phyloP scores from a whole-genome alignment of 2,888 invertebrate genomes.

The Drosophila mulleri region DNA sequence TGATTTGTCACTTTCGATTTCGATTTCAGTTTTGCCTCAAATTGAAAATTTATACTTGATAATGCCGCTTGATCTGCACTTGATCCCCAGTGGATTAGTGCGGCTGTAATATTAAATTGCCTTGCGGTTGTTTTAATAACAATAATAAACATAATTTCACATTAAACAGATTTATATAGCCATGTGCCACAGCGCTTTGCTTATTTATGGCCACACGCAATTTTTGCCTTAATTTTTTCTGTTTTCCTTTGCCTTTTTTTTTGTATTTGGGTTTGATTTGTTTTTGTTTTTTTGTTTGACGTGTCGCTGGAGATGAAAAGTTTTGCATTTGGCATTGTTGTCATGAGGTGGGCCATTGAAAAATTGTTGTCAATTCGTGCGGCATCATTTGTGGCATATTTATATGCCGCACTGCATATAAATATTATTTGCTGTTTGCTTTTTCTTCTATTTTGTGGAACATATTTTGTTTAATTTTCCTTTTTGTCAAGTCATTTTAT shows the following conservation, averaged over 20 bases:
- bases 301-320: slow-evolving; percentile 28
- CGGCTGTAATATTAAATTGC: slow-evolving; percentile 79
- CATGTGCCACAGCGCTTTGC: slow-evolving; percentile 28
- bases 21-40: slow-evolving; percentile 45
- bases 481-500: slow-evolving; percentile 71
- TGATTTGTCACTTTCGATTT: slow-evolving; percentile 67
- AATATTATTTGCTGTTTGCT: slow-evolving; percentile 49
- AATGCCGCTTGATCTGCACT: slow-evolving; percentile 81
- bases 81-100: slow-evolving; percentile 82
- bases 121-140: slow-evolving; percentile 76
- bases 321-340: slow-evolving; percentile 30
- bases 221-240: slow-evolving; percentile 6
- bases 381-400: slow-evolving; percentile 74
- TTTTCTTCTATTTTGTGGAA: slow-evolving; percentile 4
- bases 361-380: slow-evolving; percentile 53
- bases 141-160: slow-evolving; percentile 80
- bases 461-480: slow-evolving; percentile 8
- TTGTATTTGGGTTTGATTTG: not conserved
- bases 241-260: not conserved
- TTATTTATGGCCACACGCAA: slow-evolving; percentile 51
- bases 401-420: slow-evolving; percentile 75
- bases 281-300: slow-evolving; percentile 21
- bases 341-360: slow-evolving; percentile 23
- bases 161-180: slow-evolving; percentile 66
- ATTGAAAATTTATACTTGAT: slow-evolving; percentile 76